Evolutionary conservation across 2,888 invertebrate species (phyloP).

Genomic region (Rhogogaster chlorosoma): DNA sequence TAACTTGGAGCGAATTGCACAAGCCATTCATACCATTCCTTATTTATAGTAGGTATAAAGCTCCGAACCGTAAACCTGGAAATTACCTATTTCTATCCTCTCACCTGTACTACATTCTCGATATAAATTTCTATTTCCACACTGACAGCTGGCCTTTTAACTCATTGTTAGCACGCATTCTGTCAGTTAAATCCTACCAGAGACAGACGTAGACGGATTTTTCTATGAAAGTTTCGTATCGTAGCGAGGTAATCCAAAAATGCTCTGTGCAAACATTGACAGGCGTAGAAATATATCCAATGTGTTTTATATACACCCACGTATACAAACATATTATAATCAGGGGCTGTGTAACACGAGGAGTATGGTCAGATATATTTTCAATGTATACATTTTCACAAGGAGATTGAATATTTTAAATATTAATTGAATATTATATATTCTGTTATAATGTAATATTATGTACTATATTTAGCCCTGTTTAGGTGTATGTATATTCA

Average conservation of each 20-base stretch:
- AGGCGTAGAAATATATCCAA: background rate
- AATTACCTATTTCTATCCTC: background rate
- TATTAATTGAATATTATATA: too few relatives aligned
- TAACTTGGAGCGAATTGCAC: constrained; percentile 19
- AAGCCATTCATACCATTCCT: constrained; percentile 7
- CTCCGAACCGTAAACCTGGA: background rate
- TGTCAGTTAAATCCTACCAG: background rate
- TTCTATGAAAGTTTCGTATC: background rate
- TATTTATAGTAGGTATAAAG: constrained; percentile 22
- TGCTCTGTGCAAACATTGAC: background rate
- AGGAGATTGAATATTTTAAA: background rate
- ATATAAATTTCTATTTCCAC: background rate
- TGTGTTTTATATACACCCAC: background rate
- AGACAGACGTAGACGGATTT: background rate
- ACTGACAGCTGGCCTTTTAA: background rate
- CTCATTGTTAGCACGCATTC: background rate
- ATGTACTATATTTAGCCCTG: background rate
- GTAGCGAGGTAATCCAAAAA: background rate
- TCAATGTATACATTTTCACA: background rate
- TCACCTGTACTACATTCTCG: background rate
- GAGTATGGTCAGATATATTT: background rate
- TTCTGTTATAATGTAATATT: background rate
- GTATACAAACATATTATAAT: background rate
- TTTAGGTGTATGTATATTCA: background rate
- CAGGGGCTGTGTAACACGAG: background rate